Percentiles rank a stretch among this genome's conserved stretches.
These are phyloP conservation scores for Synanthedon formicaeformis DNA, from an alignment of 2,888 invertebrate species.

Conservation along the genomic window DNA sequence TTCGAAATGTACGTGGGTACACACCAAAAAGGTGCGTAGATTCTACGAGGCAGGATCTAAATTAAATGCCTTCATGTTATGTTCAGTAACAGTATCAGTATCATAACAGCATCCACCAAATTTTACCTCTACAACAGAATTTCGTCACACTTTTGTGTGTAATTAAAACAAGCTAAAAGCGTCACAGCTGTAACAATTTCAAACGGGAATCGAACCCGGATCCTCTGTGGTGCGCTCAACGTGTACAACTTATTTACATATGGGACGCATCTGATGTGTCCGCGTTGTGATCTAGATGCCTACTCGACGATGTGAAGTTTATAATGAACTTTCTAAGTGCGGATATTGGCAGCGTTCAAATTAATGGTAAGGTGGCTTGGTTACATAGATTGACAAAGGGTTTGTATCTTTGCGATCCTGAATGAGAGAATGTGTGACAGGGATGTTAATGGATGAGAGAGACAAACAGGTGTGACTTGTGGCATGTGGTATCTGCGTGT, in stretches of 20 bases:
- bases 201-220: conserved; percentile 18
- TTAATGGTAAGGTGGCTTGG: conserved; percentile 43
- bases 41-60: no score
- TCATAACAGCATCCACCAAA: no score
- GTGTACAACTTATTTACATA: conserved; percentile 14
- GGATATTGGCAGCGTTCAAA: conserved; percentile 51
- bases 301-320: conserved; percentile 8
- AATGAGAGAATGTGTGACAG: conserved; percentile 30
- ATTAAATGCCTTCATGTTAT: no score
- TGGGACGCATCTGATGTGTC: conserved; percentile 11
- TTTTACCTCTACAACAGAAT: no score
- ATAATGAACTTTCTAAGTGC: conserved; percentile 20
- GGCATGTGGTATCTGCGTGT: conserved; percentile 11
- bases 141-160: no score
- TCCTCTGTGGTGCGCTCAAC: conserved; percentile 12
- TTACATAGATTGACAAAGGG: conserved; percentile 48
- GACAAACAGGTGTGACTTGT: conserved; percentile 7
- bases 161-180: no score
- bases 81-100: no score
- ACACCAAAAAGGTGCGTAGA: no score
- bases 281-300: conserved; percentile 19
- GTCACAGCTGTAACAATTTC: neutral
- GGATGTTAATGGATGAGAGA: conserved; percentile 12
- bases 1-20: no score
- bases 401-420: conserved; percentile 46